Evolutionary conservation across 2,797 vertebrate genomes (phyloP).

Genomic region (Triplophysa yarkandensis): DNA sequence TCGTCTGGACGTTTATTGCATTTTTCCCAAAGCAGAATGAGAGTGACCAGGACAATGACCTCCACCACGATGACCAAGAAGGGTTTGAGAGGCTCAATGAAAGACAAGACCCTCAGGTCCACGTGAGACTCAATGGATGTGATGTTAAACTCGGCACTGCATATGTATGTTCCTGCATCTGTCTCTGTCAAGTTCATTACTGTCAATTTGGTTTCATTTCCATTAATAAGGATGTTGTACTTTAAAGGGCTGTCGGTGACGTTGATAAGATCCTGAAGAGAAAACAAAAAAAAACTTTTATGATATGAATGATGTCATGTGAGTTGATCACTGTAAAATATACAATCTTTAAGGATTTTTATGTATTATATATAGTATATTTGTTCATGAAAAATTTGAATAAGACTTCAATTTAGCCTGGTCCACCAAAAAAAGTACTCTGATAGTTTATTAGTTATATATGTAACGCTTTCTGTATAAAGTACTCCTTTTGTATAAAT

Average conservation of each 20-base stretch:
- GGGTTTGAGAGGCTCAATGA: conserved; percentile 84
- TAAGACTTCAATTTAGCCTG: too few relatives aligned
- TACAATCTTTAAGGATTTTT: too few relatives aligned
- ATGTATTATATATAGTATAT: too few relatives aligned
- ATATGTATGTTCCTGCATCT: conserved; percentile 78
- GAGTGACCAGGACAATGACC: conserved; percentile 77
- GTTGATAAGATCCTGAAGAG: conserved; percentile 70
- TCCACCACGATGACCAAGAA: conserved; percentile 82
- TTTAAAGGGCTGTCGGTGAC: conserved; percentile 62
- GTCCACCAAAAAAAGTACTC: too few relatives aligned
- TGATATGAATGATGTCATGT: background rate
- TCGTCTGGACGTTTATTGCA: conserved; percentile 64
- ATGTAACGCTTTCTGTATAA: too few relatives aligned
- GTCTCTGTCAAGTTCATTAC: conserved; percentile 72
- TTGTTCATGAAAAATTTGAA: too few relatives aligned
- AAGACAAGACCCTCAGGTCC: conserved; percentile 78
- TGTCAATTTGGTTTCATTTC: conserved; percentile 66
- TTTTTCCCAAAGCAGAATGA: conserved; percentile 82
- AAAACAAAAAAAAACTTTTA: background rate
- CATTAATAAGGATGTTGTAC: conserved; percentile 61
- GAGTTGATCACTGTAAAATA: too few relatives aligned
- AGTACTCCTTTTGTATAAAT: too few relatives aligned
- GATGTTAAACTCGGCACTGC: conserved; percentile 76
- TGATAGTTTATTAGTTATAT: too few relatives aligned
- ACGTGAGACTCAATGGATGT: conserved; percentile 58